phyloP scores from a whole-genome alignment of 2,888 invertebrate genomes.

The Brachyopa scutellaris region DNA sequence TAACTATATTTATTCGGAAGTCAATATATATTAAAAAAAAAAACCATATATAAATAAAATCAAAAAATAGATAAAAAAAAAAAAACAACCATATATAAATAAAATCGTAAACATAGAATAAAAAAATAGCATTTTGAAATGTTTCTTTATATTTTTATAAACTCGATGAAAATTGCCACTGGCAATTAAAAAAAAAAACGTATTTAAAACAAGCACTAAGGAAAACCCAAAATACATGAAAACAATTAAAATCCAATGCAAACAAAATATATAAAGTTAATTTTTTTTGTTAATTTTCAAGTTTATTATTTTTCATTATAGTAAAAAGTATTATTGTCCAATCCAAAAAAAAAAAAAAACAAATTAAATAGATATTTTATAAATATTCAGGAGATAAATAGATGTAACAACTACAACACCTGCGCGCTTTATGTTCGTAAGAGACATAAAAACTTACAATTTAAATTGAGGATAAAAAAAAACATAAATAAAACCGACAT shows the following conservation, averaged over 20 bases:
- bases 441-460: neutral
- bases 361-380: constrained; percentile 29
- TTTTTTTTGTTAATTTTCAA: neutral
- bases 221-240: constrained; percentile 4
- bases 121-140: constrained; percentile 29
- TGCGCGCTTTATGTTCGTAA: too few relatives aligned
- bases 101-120: too few relatives aligned
- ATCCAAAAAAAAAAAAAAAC: neutral
- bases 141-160: constrained; percentile 63
- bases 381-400: constrained; percentile 40
- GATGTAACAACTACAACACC: constrained; percentile 18
- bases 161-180: constrained; percentile 24
- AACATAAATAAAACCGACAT: neutral
- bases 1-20: constrained; percentile 29
- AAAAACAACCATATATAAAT: constrained; percentile 20
- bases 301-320: constrained; percentile 8
- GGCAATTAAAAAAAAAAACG: constrained; percentile 15
- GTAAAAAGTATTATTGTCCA: constrained; percentile 35
- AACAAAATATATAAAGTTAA: neutral
- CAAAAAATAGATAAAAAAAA: constrained; percentile 13
- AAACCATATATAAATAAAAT: constrained; percentile 2
- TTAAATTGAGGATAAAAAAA: constrained; percentile 14
- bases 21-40: constrained; percentile 34
- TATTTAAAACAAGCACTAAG: constrained; percentile 17
- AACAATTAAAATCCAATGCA: neutral